Evolutionary conservation across 2,888 invertebrate genomes (phyloP).

Genomic region (Pseudolycoriella hygida): DNA sequence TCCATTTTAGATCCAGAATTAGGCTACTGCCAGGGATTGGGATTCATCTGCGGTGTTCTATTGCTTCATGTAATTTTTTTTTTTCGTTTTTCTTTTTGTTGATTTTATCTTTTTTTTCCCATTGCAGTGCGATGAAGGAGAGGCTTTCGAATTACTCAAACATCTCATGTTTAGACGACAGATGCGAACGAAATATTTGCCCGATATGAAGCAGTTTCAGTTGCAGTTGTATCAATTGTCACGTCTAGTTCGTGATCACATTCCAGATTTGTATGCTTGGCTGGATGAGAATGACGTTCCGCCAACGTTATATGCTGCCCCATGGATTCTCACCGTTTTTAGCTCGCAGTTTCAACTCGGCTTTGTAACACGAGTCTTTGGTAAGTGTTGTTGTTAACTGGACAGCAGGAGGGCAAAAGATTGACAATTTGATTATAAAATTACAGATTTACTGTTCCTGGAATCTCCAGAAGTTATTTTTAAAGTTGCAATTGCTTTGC

Average conservation of each 20-base stretch:
- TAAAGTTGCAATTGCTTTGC: conserved; percentile 67
- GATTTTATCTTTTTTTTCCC: neutral
- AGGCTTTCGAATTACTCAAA: conserved; percentile 71
- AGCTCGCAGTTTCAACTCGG: conserved; percentile 93
- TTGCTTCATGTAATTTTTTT: conserved; percentile 66
- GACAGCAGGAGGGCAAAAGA: no score
- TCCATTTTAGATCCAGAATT: conserved; percentile 86
- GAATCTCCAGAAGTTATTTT: conserved; percentile 83
- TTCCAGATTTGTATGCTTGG: conserved; percentile 73
- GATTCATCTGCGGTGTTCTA: conserved; percentile 87
- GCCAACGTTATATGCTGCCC: conserved; percentile 88
- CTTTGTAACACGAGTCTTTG: conserved; percentile 86
- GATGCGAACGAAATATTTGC: conserved; percentile 74
- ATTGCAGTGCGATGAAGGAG: conserved; percentile 78
- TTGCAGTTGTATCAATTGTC: conserved; percentile 82
- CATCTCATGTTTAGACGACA: conserved; percentile 86
- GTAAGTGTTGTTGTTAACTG: conserved; percentile 30
- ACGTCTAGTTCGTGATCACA: conserved; percentile 71
- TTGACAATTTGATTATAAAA: no score
- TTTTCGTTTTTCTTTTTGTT: neutral
- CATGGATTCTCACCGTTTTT: conserved; percentile 91
- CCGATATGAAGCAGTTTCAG: conserved; percentile 89
- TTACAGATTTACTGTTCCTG: conserved; percentile 68
- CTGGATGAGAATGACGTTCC: conserved; percentile 78
- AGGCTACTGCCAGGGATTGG: conserved; percentile 92